Percentiles rank a stretch among this genome's conserved stretches.
These are phyloP conservation scores for Leptinotarsa peninsularis DNA, from an alignment of 2,888 invertebrate species.

Conservation along the genomic window DNA sequence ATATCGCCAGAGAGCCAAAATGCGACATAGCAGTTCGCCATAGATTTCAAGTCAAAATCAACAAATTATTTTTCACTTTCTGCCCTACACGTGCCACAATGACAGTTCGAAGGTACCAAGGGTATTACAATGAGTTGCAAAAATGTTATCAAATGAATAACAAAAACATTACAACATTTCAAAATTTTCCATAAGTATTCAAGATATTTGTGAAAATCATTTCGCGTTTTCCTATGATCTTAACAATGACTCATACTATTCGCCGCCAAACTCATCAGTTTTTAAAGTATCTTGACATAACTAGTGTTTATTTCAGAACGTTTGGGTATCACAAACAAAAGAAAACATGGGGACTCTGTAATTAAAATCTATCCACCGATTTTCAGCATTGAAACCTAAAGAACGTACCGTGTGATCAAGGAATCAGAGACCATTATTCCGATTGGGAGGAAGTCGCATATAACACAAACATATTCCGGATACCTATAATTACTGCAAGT, in stretches of 20 bases:
- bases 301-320: constrained; percentile 1
- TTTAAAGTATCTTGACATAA: background rate
- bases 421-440: constrained; percentile 31
- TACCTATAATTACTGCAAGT: constrained; percentile 51
- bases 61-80: no score
- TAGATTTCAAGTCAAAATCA: no score
- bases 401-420: constrained; percentile 19
- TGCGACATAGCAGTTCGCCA: no score
- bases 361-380: constrained; percentile 10
- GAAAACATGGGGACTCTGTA: background rate
- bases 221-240: background rate
- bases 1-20: no score
- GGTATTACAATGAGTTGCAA: no score
- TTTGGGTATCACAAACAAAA: constrained; percentile 6
- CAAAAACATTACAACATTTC: no score
- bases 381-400: background rate
- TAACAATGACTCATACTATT: background rate
- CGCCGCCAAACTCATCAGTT: background rate
- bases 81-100: no score
- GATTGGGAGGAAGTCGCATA: constrained; percentile 27
- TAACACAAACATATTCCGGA: constrained; percentile 51
- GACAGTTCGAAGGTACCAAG: no score
- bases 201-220: no score
- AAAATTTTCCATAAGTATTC: no score
- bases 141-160: no score